Conservation (phyloP, 2,797 vertebrate genomes). For the Jordanella pulchra region DNA sequence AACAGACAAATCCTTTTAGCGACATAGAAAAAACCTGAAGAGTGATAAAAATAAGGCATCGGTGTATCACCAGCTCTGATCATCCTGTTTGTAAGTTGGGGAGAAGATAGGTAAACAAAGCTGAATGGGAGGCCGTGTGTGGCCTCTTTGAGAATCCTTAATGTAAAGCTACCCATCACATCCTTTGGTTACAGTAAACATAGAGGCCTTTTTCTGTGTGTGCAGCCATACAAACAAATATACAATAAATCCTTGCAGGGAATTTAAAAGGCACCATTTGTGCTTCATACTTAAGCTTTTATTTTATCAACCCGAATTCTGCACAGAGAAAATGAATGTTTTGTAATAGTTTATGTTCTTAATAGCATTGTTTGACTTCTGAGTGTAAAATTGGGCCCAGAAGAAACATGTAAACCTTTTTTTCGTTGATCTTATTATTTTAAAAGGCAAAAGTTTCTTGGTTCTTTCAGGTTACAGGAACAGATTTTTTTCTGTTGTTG, state of each 20-base stretch:
- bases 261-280: constrained; percentile 3
- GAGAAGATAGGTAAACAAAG: constrained; percentile 24
- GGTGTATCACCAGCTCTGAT: constrained; percentile 21
- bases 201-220: neutral
- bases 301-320: constrained; percentile 7
- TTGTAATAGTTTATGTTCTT: constrained; percentile 24
- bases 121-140: constrained; percentile 31
- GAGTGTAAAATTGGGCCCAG: constrained; percentile 2
- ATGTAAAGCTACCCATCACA: neutral
- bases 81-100: constrained; percentile 37
- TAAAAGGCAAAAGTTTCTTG: constrained; percentile 23
- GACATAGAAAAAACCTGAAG: constrained; percentile 34
- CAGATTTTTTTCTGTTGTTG: constrained; percentile 25
- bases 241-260: neutral
- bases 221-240: neutral
- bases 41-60: constrained; percentile 58
- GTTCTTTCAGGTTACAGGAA: constrained; percentile 10
- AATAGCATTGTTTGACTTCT: neutral
- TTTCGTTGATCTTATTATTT: constrained; percentile 41
- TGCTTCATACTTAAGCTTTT: constrained; percentile 5
- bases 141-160: constrained; percentile 23
- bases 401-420: constrained; percentile 13
- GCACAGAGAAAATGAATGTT: constrained; percentile 11
- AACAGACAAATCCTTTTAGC: constrained; percentile 67
- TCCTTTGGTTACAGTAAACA: constrained; percentile 12